Evolutionary conservation across 2,888 invertebrate genomes (phyloP), one percentile per base, ranked within the genome.

Genomic region (Rhagium mordax): DNA sequence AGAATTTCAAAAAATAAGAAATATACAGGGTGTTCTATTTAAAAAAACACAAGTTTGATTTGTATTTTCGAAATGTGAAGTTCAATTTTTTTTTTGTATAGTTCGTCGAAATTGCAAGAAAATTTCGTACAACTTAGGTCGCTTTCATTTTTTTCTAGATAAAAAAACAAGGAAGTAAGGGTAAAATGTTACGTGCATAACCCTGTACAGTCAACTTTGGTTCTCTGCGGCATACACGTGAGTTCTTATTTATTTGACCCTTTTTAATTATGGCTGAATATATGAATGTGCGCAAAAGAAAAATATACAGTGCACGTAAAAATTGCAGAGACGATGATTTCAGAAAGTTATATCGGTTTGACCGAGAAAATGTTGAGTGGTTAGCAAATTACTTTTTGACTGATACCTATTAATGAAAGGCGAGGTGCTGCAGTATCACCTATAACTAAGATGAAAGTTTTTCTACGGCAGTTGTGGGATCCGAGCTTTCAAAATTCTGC

Each of bases 241-340:
- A 47, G 47, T 47, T 47, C 13, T 16, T 49, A 10, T 49, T 49
- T 49, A n/a, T 49, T 49, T 49, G 15, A 16, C 15, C 16, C 18
- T 7, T 7, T 15, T 49, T 16, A n/a, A 16, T 49, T 49, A 49
- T 15, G 49, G 49, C 49, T 49, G 16, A 49, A 49, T 49, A 16
- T 16, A 49, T 49, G 49, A 49, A 49, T 16, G 49, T 49, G 15
- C 49, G 15, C 8, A 49, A 49, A 78, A 13, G 82, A 57, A 69
- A 65, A 59, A 3, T 21, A 49, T 48, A 16, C 15, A 55, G 87
- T 16, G 92, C 90, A n/a, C 41, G 61, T 41, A 10, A 47, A 61
- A 61, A 33, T 41, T 61, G 61, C 20, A 61, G 18, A 61, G 61
- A 61, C 3, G 61, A 61, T 41, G 61, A 61, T 61, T 61, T 41